Evolutionary conservation across 92 coral and sea anemone genomes (phyloP).

Genomic region (Umimayanthus chanpuru): DNA sequence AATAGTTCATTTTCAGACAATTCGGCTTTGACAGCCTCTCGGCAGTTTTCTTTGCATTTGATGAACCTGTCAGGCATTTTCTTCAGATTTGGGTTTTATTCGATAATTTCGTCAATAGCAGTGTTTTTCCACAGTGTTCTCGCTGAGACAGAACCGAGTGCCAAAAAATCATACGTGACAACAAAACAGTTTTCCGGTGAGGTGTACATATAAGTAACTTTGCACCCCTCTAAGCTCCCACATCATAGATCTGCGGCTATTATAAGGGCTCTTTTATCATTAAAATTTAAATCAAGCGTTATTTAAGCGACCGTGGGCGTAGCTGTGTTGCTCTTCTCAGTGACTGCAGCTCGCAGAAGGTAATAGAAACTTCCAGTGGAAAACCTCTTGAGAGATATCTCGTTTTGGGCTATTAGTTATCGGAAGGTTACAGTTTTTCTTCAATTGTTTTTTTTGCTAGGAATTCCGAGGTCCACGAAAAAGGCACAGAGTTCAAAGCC

Average conservation of each 20-base stretch:
- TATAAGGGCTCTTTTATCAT: not conserved
- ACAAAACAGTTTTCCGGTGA: conserved; percentile 5
- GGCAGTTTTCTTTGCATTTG: not conserved
- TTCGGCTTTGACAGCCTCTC: not conserved
- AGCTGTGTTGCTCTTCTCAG: not conserved
- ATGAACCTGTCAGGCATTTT: not conserved
- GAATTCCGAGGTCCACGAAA: not conserved
- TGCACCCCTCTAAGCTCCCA: not conserved
- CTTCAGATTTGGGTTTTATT: not conserved
- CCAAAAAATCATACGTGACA: conserved; percentile 19
- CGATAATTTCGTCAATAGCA: not conserved
- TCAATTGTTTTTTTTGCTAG: not conserved
- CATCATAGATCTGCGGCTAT: not conserved
- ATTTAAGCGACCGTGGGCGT: not conserved
- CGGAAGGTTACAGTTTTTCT: not conserved
- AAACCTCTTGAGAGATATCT: not conserved
- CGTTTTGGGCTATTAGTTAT: not conserved
- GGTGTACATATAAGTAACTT: conserved; percentile 2
- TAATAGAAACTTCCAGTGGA: too few relatives aligned
- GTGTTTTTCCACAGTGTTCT: not conserved
- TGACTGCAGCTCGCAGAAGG: not conserved
- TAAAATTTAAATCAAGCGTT: not conserved
- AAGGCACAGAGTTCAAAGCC: not conserved
- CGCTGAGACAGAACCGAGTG: conserved; percentile 17
- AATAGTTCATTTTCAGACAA: not conserved